Evolutionary conservation across 2,113 vertebrate species (phyloP), one percentile per base, ranked within the genome.

Genomic region (Carollia perspicillata): DNA sequence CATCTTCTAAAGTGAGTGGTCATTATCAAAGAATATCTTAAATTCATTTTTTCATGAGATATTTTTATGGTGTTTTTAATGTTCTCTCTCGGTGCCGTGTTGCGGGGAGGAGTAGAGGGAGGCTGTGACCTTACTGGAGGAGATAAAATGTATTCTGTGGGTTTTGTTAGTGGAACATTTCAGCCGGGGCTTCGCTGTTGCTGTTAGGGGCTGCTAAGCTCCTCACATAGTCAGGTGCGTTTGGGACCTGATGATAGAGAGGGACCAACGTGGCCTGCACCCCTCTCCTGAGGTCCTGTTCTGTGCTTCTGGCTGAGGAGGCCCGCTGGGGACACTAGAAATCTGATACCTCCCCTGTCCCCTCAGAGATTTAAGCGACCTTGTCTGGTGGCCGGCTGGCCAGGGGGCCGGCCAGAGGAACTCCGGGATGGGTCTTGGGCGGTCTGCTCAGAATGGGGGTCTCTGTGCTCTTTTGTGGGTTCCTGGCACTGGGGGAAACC

Each of bases 81-180:
- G 51, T 53, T 80, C 28, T 95, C 89, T 96, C 42, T 80, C 63
- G 12, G 28, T 75, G 23, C 14, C 26, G 74, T 80, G 13, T 68
- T 79, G n/a, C 0, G 2, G 14, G 8, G 8, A 44, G 23, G 23
- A 26, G n/a, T 0, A 9, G 37, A 68, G 74, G 66, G 44, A 55
- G 69, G 8, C 84, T 89, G 35, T 51, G 22, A 69, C 33, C 35
- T 92, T 89, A 65, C 16, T 69, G 75, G 51, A 78, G 94, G 91
- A 81, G 37, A 60, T 51, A 26, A 77, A 40, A 42, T 8, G 30
- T 69, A 80, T 13, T 51, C 42, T 77, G 49, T 33, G 65, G 72
- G 71, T 75, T 90, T 80, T 92, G 63, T 26, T 80, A 18, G 47
- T 18, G 66, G 28, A 44, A 4, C 9, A 16, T 72, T 92, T 90